Base-by-base conservation (phyloP, 2,113 vertebrate genomes). In the Thermophis baileyi region DNA sequence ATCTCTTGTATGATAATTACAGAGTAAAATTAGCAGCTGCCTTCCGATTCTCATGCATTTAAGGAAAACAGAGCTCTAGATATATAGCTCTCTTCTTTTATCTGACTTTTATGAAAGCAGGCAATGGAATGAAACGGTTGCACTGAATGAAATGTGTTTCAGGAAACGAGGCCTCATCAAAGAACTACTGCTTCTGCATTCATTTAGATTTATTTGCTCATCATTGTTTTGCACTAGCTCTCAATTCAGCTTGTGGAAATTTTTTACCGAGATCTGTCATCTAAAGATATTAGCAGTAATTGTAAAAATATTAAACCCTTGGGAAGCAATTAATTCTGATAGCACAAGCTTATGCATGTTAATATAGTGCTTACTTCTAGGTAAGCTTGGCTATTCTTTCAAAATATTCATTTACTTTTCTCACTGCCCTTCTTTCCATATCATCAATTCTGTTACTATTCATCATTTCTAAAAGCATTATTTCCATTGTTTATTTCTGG, bases 11-110 rank as follows among this genome's bases (percentile, higher is more conserved):
- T 69, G 44, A 63, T 69, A 88, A 92, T 60, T n/a, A n/a, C 55
- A n/a, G 60, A 60, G 49, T 89, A 54, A 89, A 92, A 92, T 92
- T 89, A 92, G 57, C 69, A 30, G 44, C 57, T 69, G 55, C 8
- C 6, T 92, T 92, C 53, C 46, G 25, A 11, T 88, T 60, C 60
- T 88, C 49, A 46, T 44, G 47, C n/a, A 88, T 92, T 47, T 69
- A 88, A 69, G 91, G 47, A 87, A 89, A n/a, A 69, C 57, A 25
- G 47, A 57, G 30, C n/a, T 69, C 22, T 51, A 69, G 85, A 55
- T 88, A 51, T 89, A 74, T 53, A 51, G 51, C 35, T 92, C 55
- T 92, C 87, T 5, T 10, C 25, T 40, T 53, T 88, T 69, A 74
- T 89, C 35, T 74, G n/a, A 74, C 35, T 88, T 92, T 35, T 69